Evolutionary conservation across 1,140 invertebrate species (phyloP), one percentile per base, ranked within the genome.

Genomic region (Aphelenchoides fujianensis): DNA sequence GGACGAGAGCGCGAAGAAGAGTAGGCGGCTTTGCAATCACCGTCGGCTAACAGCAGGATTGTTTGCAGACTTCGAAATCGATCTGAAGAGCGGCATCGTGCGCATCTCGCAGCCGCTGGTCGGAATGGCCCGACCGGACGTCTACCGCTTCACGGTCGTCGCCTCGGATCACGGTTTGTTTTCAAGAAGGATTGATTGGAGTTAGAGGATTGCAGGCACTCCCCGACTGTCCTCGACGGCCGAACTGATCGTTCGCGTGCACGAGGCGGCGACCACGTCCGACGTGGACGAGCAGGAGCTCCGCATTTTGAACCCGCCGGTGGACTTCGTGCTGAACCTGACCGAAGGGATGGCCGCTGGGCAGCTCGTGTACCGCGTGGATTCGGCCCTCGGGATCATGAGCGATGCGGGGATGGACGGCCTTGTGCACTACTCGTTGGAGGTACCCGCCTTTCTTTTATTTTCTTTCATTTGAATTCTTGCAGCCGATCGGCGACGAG

Each of bases 1-100:
- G 12, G 61, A 68, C n/a, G 30, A 63, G 28, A 54, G 36, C 34
- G 23, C 37, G 41, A 59, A 32, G 36, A 78, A 72, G 76, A 41
- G 75, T 61, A 70, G 55, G 34, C 30, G 3, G 7, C 23, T 69
- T 12, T 5, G 5, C 71, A 27, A 68, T n/a, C n/a, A n/a, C 0
- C 0, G 53, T 54, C 9, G 55, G 12, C 71, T 69, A 0, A 68
- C 12, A 69, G 27, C 5, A 19, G n/a, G n/a, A 19, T 28, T 69
- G 30, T 70, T 3, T 35, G n/a, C n/a, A 70, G 69, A 70, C 12
- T 71, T 70, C 23, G 12, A 59, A 34, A 32, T 70, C n/a, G 69
- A 72, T 34, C 16, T 23, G 3, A 71, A 12, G 1, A 70, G 31
- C 28, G 69, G 69, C 2, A 2, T 70, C 9, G 2, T 70, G 16